phyloP scores from a whole-genome alignment of 2,888 invertebrate species.

The Sphaeridia pumilis region DNA sequence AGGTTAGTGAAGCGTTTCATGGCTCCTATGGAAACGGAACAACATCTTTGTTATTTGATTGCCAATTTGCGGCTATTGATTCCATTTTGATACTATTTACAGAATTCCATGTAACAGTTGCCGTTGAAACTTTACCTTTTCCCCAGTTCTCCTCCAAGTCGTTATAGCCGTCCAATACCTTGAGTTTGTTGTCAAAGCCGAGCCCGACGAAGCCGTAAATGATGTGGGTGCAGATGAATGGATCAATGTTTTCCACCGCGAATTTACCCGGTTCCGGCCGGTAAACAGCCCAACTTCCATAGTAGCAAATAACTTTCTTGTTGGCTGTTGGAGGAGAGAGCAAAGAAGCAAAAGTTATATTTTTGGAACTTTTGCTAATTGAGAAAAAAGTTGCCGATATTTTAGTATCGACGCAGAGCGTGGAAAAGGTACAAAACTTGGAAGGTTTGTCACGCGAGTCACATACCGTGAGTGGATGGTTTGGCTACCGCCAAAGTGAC shows the following conservation, averaged over 20 bases:
- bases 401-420: too few relatives aligned
- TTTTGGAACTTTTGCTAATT: too few relatives aligned
- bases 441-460: too few relatives aligned
- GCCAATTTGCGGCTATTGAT: background rate
- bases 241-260: conserved; percentile 53
- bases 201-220: conserved; percentile 64
- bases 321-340: too few relatives aligned
- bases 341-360: too few relatives aligned
- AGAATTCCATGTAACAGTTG: background rate
- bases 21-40: conserved; percentile 35
- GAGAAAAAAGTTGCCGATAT: too few relatives aligned
- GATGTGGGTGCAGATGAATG: conserved; percentile 59
- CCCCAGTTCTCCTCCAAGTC: conserved; percentile 54
- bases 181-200: conserved; percentile 42
- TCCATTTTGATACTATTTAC: background rate
- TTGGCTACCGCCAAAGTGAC: background rate
- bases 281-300: conserved; percentile 64
- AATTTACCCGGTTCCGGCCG: conserved; percentile 54
- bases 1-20: conserved; percentile 38
- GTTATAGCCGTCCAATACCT: conserved; percentile 38
- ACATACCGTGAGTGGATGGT: background rate
- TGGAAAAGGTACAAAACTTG: too few relatives aligned
- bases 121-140: conserved; percentile 39
- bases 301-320: conserved; percentile 57
- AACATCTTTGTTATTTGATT: background rate